Conservation (phyloP, 2,797 vertebrate genomes). For the Carcharodon carcharias region DNA sequence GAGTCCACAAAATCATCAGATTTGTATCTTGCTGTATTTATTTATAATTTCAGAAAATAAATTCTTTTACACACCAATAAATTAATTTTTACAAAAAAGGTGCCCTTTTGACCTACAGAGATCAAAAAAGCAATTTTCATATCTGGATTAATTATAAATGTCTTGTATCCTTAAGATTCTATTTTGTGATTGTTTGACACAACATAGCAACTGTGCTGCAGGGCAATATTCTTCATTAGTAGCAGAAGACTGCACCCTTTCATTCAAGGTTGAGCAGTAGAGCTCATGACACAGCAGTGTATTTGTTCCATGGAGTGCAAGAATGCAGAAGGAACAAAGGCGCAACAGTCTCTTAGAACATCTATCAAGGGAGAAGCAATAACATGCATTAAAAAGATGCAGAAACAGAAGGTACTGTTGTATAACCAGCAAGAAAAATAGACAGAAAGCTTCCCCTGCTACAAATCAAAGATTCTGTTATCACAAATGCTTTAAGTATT, state of each 20-base stretch:
- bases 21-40: neutral
- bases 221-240: constrained; percentile 18
- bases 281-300: neutral
- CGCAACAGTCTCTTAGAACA: neutral
- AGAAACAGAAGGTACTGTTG: neutral
- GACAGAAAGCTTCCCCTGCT: neutral
- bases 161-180: neutral
- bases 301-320: constrained; percentile 22
- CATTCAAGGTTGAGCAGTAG: constrained; percentile 14
- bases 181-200: constrained; percentile 8
- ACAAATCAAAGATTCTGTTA: neutral
- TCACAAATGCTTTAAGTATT: neutral
- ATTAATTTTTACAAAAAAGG: neutral
- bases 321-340: constrained; percentile 1
- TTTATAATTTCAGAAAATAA: neutral
- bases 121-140: neutral
- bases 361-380: neutral
- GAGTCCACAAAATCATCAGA: neutral
- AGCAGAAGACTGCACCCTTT: constrained; percentile 31
- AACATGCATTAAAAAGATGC: neutral
- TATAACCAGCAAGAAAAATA: neutral
- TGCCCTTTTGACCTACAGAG: neutral
- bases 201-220: neutral
- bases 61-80: neutral
- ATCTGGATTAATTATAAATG: neutral